Evolutionary conservation across 2,797 vertebrate genomes (phyloP).

Genomic region (Cyprinella venusta): DNA sequence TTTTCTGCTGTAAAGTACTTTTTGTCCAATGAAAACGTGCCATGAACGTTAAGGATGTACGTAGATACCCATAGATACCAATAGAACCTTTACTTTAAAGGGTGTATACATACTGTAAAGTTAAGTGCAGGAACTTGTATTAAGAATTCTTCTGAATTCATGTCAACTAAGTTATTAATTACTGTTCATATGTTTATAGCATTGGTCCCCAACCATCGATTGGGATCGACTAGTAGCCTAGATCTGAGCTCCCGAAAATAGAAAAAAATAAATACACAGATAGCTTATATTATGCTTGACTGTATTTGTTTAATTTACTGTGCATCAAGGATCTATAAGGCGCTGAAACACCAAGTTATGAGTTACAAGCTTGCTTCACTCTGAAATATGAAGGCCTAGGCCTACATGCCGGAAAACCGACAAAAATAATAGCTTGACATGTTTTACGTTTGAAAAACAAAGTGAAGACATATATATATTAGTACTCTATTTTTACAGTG

Average conservation of each 20-base stretch:
- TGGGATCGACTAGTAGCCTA: too few species aligned
- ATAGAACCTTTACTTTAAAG: neutral
- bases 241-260: too few species aligned
- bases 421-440: too few species aligned
- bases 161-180: neutral
- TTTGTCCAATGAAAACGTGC: neutral
- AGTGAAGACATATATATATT: too few species aligned
- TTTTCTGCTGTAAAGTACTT: neutral
- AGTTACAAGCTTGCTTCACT: too few species aligned
- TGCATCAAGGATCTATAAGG: too few species aligned
- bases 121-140: neutral
- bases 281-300: neutral
- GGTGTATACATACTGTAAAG: neutral
- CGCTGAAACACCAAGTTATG: too few species aligned
- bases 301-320: neutral
- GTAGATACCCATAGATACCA: neutral
- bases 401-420: too few species aligned
- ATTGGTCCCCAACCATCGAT: too few species aligned
- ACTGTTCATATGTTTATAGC: neutral
- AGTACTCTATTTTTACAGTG: too few species aligned
- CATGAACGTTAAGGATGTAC: neutral
- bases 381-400: too few species aligned
- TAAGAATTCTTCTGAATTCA: neutral
- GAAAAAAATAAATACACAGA: neutral
- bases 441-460: too few species aligned